phyloP scores from a whole-genome alignment of 2,113 vertebrate genomes.

The Gallinago media region DNA sequence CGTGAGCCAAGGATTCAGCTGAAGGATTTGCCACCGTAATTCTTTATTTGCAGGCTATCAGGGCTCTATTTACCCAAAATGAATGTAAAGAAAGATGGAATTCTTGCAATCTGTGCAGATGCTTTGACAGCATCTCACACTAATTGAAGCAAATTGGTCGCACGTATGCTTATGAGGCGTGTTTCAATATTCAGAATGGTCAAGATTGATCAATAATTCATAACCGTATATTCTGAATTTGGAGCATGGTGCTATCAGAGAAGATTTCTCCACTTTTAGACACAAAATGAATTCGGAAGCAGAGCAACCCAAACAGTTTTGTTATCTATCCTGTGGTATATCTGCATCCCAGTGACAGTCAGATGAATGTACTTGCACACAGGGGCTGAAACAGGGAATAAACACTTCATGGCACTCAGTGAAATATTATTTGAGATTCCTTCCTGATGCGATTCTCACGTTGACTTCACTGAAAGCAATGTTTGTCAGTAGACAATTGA shows the following conservation, averaged over 20 bases:
- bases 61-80: background rate
- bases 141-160: background rate
- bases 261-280: background rate
- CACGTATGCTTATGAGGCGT: background rate
- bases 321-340: background rate
- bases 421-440: conserved; percentile 3
- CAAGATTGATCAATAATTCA: background rate
- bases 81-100: background rate
- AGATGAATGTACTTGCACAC: background rate
- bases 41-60: background rate
- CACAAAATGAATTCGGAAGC: background rate
- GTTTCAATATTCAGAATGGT: background rate
- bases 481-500: background rate
- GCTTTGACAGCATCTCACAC: background rate
- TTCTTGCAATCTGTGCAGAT: background rate
- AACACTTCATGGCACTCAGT: background rate
- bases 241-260: background rate
- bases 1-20: background rate
- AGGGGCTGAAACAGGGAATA: background rate
- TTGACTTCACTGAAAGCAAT: background rate
- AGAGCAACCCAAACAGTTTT: background rate
- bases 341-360: background rate
- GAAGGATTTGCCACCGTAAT: background rate
- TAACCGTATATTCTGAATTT: background rate
- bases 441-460: background rate